Evolutionary conservation across 2,888 invertebrate species (phyloP).

Genomic region (Andrena praecox): DNA sequence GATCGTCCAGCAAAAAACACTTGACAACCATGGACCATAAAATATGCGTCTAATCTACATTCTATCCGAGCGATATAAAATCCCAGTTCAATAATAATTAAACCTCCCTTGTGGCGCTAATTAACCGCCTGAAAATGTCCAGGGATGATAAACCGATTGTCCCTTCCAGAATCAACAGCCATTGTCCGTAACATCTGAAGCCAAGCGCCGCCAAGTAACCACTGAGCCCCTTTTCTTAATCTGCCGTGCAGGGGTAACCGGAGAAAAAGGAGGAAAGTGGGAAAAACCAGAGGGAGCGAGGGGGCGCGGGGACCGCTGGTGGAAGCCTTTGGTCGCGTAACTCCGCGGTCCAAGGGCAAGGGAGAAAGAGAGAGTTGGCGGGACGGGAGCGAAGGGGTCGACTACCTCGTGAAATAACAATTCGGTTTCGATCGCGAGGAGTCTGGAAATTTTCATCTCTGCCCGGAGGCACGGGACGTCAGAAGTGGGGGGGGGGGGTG

Average conservation of each 20-base stretch:
- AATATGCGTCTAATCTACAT: neutral
- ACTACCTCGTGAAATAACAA: constrained; percentile 77
- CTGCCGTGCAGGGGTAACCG: neutral
- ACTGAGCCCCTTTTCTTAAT: constrained; percentile 34
- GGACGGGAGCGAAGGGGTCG: constrained; percentile 63
- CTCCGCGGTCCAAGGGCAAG: constrained; percentile 67
- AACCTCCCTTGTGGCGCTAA: neutral
- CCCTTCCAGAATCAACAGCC: neutral
- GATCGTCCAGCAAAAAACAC: too few species aligned
- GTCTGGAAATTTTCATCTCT: constrained; percentile 77
- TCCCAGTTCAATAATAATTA: neutral
- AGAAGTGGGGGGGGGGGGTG: constrained; percentile 41
- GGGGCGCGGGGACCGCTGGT: neutral
- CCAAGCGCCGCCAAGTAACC: neutral
- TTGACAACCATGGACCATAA: too few species aligned
- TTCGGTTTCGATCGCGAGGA: constrained; percentile 76
- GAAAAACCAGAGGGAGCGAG: constrained; percentile 9
- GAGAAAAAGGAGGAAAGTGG: constrained; percentile 41
- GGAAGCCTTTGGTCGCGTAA: constrained; percentile 51
- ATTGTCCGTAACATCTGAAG: neutral
- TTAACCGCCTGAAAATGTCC: neutral
- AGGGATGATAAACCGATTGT: neutral
- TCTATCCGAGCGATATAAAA: neutral
- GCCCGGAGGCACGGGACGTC: constrained; percentile 68
- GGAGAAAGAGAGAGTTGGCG: constrained; percentile 60